Conservation (phyloP, 2,888 invertebrate species). For the Macaria notata region DNA sequence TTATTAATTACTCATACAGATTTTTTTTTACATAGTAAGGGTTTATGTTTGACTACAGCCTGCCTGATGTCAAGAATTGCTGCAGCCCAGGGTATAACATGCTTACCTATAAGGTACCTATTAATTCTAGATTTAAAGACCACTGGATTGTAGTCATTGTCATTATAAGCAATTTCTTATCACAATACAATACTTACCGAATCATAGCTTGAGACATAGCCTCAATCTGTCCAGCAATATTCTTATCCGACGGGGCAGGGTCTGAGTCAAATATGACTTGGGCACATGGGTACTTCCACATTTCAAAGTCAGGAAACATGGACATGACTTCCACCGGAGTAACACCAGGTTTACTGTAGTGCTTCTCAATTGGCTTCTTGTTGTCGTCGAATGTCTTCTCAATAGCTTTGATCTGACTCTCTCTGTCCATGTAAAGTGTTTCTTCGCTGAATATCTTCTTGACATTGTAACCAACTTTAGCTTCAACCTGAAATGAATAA, state of each 20-base stretch:
- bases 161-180: too few relatives aligned
- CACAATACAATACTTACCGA: conserved; percentile 79
- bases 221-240: conserved; percentile 94
- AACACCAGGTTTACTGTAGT: conserved; percentile 98
- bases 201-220: conserved; percentile 99
- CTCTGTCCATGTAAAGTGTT: conserved; percentile 97
- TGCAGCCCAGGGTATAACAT: too few relatives aligned
- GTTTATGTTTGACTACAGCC: too few relatives aligned
- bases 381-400: conserved; percentile 98
- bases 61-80: too few relatives aligned
- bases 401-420: conserved; percentile 98
- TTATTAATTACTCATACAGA: too few relatives aligned
- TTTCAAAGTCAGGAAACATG: conserved; percentile 96
- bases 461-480: conserved; percentile 99
- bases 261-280: conserved; percentile 99
- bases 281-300: conserved; percentile 99
- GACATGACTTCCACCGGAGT: conserved; percentile 92
- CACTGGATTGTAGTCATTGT: too few relatives aligned
- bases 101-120: too few relatives aligned
- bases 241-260: conserved; percentile 95
- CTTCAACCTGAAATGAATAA: conserved; percentile 87
- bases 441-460: conserved; percentile 96
- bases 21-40: too few relatives aligned
- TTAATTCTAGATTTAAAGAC: too few relatives aligned
- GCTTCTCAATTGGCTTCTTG: conserved; percentile 91